Percentiles rank a stretch among this genome's conserved stretches.
Conservation (phyloP, 1,140 invertebrate genomes). For the Periplaneta americana region DNA sequence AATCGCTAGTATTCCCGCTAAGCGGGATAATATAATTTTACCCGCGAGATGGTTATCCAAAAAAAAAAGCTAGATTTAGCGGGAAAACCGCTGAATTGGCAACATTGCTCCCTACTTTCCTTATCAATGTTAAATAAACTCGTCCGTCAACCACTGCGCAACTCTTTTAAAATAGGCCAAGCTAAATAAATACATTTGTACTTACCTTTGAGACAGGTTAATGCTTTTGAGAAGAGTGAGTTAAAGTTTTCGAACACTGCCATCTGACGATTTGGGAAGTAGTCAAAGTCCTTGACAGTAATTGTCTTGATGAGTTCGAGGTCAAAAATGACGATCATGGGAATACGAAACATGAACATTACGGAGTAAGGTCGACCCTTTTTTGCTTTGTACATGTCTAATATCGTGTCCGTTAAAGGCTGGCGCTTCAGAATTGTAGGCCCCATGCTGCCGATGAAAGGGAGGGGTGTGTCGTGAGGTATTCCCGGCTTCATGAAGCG, state of each 20-base stretch:
- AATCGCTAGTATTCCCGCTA: too few relatives aligned
- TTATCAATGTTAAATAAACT: too few relatives aligned
- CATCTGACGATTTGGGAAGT: too few relatives aligned
- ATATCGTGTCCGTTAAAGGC: neutral
- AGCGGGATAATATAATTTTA: too few relatives aligned
- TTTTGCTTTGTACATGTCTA: neutral
- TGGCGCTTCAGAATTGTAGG: neutral
- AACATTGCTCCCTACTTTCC: too few relatives aligned
- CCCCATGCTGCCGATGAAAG: neutral
- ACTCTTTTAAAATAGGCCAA: too few relatives aligned
- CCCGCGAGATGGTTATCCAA: too few relatives aligned
- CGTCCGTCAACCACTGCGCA: too few relatives aligned
- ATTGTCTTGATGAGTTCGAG: neutral
- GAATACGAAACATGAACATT: neutral
- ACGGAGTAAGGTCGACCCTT: neutral
- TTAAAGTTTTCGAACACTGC: neutral
- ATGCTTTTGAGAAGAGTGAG: neutral
- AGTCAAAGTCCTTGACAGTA: too few relatives aligned
- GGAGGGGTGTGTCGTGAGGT: neutral
- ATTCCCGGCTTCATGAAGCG: neutral
- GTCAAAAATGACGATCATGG: neutral
- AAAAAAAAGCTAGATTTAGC: too few relatives aligned
- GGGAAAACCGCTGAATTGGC: too few relatives aligned
- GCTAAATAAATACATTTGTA: too few relatives aligned
- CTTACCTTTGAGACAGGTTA: neutral